Evolutionary conservation across 2,888 invertebrate species (phyloP).

Genomic region (Slavum lentiscoides): DNA sequence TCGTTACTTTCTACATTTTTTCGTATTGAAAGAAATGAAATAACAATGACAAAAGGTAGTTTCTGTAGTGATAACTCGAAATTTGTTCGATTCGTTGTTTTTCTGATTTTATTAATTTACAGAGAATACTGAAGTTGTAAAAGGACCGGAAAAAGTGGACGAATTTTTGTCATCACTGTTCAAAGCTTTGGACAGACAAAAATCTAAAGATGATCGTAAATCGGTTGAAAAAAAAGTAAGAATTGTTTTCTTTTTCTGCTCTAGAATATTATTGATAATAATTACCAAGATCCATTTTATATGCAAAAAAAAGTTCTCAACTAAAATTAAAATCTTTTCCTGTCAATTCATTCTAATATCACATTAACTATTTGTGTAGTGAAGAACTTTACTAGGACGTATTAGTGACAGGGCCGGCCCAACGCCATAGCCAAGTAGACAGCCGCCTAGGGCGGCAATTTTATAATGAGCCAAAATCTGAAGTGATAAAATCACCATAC

Average conservation of each 20-base stretch:
- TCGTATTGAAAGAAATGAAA: background rate
- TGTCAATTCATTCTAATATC: background rate
- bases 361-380: background rate
- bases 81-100: background rate
- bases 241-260: background rate
- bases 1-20: background rate
- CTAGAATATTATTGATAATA: background rate
- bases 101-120: background rate
- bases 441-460: too few relatives aligned
- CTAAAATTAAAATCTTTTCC: background rate
- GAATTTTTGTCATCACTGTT: conserved; percentile 36
- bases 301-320: too few relatives aligned
- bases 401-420: too few relatives aligned
- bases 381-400: background rate
- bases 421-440: too few relatives aligned
- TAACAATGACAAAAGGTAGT: conserved; percentile 34
- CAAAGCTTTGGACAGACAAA: conserved; percentile 29
- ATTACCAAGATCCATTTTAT: background rate
- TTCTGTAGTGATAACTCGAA: background rate
- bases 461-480: too few relatives aligned
- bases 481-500: too few relatives aligned
- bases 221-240: conserved; percentile 32
- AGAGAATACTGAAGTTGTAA: conserved; percentile 18
- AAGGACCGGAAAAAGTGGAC: conserved; percentile 34
- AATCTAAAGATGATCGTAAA: conserved; percentile 50